Evolutionary conservation across 2,797 vertebrate genomes (phyloP).

Genomic region (Gephyroberyx darwinii): DNA sequence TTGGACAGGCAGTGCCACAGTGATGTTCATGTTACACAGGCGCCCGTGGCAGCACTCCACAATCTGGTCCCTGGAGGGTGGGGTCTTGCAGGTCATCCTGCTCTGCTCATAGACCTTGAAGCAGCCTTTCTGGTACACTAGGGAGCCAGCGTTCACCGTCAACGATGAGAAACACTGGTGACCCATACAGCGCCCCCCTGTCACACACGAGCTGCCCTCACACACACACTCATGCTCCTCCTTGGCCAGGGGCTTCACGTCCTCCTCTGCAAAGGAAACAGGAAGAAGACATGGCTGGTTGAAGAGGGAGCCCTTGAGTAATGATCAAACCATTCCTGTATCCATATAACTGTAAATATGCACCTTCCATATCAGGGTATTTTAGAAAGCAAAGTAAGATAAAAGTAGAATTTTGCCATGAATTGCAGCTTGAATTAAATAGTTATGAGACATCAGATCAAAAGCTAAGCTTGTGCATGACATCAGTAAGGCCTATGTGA

Average conservation of each 20-base stretch:
- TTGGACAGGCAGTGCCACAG: conserved; percentile 80
- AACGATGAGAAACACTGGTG: conserved; percentile 94
- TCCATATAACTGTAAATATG: not conserved
- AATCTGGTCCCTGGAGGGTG: conserved; percentile 91
- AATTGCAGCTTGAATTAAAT: not conserved
- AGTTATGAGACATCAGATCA: not conserved
- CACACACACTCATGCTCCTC: conserved; percentile 92
- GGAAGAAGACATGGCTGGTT: not conserved
- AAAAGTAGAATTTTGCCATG: not conserved
- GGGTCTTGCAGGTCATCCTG: conserved; percentile 95
- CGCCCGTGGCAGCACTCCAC: conserved; percentile 95
- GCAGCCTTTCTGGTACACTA: conserved; percentile 94
- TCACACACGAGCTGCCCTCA: conserved; percentile 90
- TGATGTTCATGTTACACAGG: conserved; percentile 96
- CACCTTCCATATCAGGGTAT: not conserved
- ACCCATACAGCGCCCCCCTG: conserved; percentile 88
- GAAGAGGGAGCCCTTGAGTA: not conserved
- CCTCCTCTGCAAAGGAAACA: conserved; percentile 80
- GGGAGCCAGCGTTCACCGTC: conserved; percentile 84
- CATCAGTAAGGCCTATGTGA: conserved; percentile 16
- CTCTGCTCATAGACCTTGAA: conserved; percentile 94
- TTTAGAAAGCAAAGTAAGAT: not conserved
- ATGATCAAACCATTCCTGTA: not conserved
- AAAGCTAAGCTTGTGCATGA: conserved; percentile 15
- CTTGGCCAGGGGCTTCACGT: conserved; percentile 76